Evolutionary conservation across 2,888 invertebrate species (phyloP).

Genomic region (Andrena trimmerana): DNA sequence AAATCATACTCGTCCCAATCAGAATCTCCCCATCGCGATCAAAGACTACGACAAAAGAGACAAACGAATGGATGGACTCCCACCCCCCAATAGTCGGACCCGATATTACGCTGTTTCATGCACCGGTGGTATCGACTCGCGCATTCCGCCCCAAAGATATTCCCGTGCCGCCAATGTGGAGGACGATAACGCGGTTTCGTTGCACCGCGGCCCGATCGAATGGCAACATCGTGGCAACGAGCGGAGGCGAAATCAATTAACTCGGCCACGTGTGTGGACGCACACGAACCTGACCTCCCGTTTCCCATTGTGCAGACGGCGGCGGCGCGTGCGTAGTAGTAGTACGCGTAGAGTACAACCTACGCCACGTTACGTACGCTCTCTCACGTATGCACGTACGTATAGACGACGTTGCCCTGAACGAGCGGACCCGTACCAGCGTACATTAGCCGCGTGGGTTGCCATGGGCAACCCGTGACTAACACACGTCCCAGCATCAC

Average conservation of each 20-base stretch:
- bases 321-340: slow-evolving; percentile 23
- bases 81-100: neutral
- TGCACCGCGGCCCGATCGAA: slow-evolving; percentile 68
- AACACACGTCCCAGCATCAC: slow-evolving; percentile 74
- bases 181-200: slow-evolving; percentile 65
- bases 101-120: slow-evolving; percentile 34
- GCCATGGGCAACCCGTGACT: slow-evolving; percentile 82
- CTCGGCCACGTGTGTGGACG: slow-evolving; percentile 67
- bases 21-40: too few species aligned
- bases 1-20: too few species aligned
- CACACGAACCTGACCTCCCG: slow-evolving; percentile 63
- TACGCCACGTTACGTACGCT: slow-evolving; percentile 49
- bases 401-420: slow-evolving; percentile 54
- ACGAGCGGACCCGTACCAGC: slow-evolving; percentile 65
- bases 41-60: neutral
- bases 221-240: slow-evolving; percentile 72
- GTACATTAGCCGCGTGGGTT: slow-evolving; percentile 79
- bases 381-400: slow-evolving; percentile 21
- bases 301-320: slow-evolving; percentile 49
- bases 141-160: slow-evolving; percentile 11
- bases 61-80: slow-evolving; percentile 1
- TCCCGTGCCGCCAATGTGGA: slow-evolving; percentile 16
- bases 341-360: slow-evolving; percentile 55
- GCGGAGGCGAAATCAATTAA: slow-evolving; percentile 82
- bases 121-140: neutral